A percentile compares a stretch with the other conserved stretches of the same genome.
These are phyloP conservation scores for Chionoecetes opilio DNA, from an alignment of 1,140 invertebrate genomes.

Conservation along the genomic window DNA sequence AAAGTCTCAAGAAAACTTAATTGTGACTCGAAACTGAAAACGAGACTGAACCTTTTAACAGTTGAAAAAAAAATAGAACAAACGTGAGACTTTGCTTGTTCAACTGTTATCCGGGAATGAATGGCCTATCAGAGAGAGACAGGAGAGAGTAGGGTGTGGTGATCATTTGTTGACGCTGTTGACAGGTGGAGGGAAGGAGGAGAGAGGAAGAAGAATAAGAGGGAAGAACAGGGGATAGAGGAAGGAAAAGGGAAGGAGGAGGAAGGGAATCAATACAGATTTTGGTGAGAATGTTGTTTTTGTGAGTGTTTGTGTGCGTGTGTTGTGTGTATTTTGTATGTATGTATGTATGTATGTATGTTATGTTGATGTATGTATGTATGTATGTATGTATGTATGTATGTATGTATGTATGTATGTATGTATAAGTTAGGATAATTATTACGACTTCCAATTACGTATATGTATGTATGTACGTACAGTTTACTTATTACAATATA, in stretches of 20 bases:
- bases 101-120: neutral
- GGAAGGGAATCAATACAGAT: neutral
- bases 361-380: neutral
- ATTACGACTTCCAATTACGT: too few relatives aligned
- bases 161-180: neutral
- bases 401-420: too few relatives aligned
- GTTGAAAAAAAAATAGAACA: too few relatives aligned
- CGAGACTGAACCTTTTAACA: too few relatives aligned
- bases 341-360: neutral
- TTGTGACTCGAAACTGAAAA: neutral
- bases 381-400: neutral
- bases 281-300: constrained; percentile 4
- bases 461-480: too few relatives aligned
- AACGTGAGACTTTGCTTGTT: too few relatives aligned
- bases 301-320: neutral
- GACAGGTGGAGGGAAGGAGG: neutral
- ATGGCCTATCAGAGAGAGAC: neutral
- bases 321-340: neutral
- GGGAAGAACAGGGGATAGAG: neutral
- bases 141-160: neutral
- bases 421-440: too few relatives aligned
- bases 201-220: neutral
- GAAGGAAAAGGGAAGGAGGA: too few relatives aligned
- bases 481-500: too few relatives aligned
- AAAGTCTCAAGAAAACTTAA: neutral